Percentiles rank a stretch among this genome's conserved stretches.
Conservation (phyloP, 2,888 invertebrate species). For the Colostygia pectinataria region DNA sequence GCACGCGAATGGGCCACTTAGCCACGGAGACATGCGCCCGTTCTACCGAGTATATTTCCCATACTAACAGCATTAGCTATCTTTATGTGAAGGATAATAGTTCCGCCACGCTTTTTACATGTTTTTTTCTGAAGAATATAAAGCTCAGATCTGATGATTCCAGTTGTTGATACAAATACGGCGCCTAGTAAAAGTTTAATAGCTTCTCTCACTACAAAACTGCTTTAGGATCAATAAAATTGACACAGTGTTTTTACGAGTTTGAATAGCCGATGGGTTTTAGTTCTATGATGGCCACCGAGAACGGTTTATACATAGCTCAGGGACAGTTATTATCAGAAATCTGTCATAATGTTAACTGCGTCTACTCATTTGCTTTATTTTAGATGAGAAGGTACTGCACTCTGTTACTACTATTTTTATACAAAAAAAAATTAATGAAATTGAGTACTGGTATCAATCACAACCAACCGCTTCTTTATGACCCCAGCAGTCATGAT, state of each 20-base stretch:
- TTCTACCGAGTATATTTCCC: constrained; percentile 59
- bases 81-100: constrained; percentile 74
- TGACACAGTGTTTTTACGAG: constrained; percentile 56
- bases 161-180: constrained; percentile 42
- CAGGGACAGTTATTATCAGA: too few relatives aligned
- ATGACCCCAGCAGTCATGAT: constrained; percentile 40
- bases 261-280: constrained; percentile 50
- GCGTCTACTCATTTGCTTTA: too few relatives aligned
- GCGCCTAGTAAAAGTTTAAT: constrained; percentile 50
- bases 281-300: constrained; percentile 47
- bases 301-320: background rate
- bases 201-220: constrained; percentile 47
- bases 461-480: constrained; percentile 25
- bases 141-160: constrained; percentile 41
- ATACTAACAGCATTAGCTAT: constrained; percentile 68
- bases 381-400: too few relatives aligned
- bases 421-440: too few relatives aligned
- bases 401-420: too few relatives aligned
- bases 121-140: constrained; percentile 57
- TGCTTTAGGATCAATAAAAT: constrained; percentile 52
- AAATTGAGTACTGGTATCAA: too few relatives aligned
- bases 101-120: constrained; percentile 77
- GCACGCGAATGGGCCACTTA: constrained; percentile 84
- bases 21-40: constrained; percentile 73
- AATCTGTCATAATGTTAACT: too few relatives aligned